Evolutionary conservation across 2,113 vertebrate genomes (phyloP).

Genomic region (Abramis brama): DNA sequence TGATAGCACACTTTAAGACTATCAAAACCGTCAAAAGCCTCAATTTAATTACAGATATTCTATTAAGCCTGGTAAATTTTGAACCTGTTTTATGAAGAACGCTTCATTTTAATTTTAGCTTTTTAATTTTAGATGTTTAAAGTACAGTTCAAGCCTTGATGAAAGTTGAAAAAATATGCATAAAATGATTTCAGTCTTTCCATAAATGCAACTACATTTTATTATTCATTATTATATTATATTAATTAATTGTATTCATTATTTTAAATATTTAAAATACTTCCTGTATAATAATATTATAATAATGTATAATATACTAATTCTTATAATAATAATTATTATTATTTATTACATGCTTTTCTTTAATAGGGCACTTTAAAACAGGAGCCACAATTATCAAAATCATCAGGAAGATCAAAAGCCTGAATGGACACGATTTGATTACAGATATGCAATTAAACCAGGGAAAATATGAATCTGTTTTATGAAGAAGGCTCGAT

Average conservation of each 20-base stretch:
- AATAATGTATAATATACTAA: background rate
- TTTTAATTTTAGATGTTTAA: slow-evolving; percentile 24
- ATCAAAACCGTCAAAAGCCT: background rate
- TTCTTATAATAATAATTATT: background rate
- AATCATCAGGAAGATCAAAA: background rate
- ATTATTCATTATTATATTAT: background rate
- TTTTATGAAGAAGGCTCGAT: slow-evolving; percentile 25
- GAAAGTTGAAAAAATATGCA: background rate
- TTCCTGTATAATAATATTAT: background rate
- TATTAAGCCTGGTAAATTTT: background rate
- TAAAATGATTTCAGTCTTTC: background rate
- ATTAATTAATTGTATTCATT: background rate
- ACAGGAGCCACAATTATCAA: background rate
- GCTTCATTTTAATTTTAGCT: slow-evolving; percentile 5
- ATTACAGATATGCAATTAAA: background rate
- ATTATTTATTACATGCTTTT: background rate
- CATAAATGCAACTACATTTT: background rate
- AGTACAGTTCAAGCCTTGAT: background rate
- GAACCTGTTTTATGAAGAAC: slow-evolving; percentile 3
- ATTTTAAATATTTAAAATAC: background rate
- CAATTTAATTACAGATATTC: background rate
- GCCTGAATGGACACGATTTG: background rate
- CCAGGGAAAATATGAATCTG: background rate
- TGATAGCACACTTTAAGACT: background rate
- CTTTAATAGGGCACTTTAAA: background rate